Percentiles rank a stretch among this genome's conserved stretches.
phyloP scores from a whole-genome alignment of 2,797 vertebrate genomes.

The Tragelaphus eurycerus region DNA sequence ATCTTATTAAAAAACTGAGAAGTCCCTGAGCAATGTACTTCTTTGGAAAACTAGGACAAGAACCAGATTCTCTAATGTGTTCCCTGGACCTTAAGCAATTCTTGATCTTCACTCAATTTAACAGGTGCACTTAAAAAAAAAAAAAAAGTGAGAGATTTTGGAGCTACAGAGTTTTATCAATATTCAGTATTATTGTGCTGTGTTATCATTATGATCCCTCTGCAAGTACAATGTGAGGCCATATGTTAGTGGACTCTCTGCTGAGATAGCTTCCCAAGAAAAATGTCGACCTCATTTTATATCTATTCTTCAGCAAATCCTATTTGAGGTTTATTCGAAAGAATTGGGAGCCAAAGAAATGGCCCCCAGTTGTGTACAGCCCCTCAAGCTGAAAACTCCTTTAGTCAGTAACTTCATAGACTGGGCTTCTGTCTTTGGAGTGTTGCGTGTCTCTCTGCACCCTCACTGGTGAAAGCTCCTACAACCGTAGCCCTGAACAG shows the following conservation, averaged over 20 bases:
- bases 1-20: conserved; percentile 4
- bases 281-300: background rate
- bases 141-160: background rate
- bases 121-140: background rate
- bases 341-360: background rate
- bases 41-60: conserved; percentile 32
- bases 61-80: background rate
- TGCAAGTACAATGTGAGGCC: background rate
- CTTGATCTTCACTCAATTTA: conserved; percentile 10
- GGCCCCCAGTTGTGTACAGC: background rate
- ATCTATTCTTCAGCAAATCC: background rate
- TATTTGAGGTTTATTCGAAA: background rate
- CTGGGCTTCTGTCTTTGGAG: background rate
- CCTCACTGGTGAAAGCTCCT: background rate
- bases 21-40: background rate
- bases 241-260: background rate
- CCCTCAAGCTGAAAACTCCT: background rate
- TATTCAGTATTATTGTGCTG: background rate
- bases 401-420: background rate
- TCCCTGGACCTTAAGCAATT: conserved; percentile 18
- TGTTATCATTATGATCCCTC: background rate
- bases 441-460: background rate
- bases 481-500: background rate
- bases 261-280: background rate
- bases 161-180: background rate